phyloP scores from a whole-genome alignment of 2,888 invertebrate species.

The Drosophila atripex region DNA sequence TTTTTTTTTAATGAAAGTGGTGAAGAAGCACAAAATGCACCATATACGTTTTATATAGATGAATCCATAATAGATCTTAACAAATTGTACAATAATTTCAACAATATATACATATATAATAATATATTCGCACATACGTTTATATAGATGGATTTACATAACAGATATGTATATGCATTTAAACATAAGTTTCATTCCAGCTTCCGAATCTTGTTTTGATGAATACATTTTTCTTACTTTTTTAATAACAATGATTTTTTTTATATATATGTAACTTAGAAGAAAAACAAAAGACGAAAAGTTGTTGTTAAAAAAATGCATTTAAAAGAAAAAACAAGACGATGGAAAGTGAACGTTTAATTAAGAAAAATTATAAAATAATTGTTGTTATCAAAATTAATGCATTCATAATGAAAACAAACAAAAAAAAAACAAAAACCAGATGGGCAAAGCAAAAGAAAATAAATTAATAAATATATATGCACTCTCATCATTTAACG shows the following conservation, averaged over 20 bases:
- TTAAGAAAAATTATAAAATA: constrained; percentile 38
- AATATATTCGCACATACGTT: constrained; percentile 28
- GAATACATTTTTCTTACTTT: constrained; percentile 20
- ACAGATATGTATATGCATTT: constrained; percentile 16
- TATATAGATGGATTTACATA: constrained; percentile 22
- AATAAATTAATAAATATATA: constrained; percentile 65
- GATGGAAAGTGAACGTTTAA: constrained; percentile 13
- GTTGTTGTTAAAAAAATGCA: constrained; percentile 49
- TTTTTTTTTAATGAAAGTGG: constrained; percentile 14
- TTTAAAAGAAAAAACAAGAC: constrained; percentile 34
- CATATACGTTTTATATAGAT: constrained; percentile 10
- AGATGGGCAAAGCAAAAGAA: constrained; percentile 38
- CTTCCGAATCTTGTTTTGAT: constrained; percentile 29
- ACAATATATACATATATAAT: constrained; percentile 32
- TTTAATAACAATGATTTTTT: constrained; percentile 40
- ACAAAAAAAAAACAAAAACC: no score
- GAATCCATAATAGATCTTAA: constrained; percentile 48
- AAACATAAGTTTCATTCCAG: constrained; percentile 22
- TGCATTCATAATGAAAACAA: constrained; percentile 29
- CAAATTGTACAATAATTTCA: constrained; percentile 68
- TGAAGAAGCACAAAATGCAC: constrained; percentile 27
- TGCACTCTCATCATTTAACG: constrained; percentile 49
- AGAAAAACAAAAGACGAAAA: constrained; percentile 19
- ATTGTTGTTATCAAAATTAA: constrained; percentile 42
- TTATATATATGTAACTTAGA: constrained; percentile 50